phyloP scores from a whole-genome alignment of 1,140 invertebrate genomes.

The Orius laevigatus region DNA sequence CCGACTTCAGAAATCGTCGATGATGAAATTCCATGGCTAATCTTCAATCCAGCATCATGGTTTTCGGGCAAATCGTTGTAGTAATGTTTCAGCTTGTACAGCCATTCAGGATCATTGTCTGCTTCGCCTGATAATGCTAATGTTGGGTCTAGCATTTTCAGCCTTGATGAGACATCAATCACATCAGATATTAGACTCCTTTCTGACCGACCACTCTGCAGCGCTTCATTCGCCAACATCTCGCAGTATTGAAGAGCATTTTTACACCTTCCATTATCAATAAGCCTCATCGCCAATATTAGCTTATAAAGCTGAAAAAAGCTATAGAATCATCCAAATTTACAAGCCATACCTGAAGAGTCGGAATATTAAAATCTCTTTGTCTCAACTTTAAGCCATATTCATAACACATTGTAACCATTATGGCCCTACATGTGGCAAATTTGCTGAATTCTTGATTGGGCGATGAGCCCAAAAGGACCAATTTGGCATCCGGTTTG shows the following conservation, averaged over 20 bases:
- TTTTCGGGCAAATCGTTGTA: constrained; percentile 9
- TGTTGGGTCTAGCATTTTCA: constrained; percentile 15
- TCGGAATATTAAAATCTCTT: constrained; percentile 49
- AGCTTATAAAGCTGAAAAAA: constrained; percentile 49
- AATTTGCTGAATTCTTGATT: constrained; percentile 46
- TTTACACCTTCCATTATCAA: constrained; percentile 33
- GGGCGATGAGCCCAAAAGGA: constrained; percentile 60
- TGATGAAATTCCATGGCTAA: constrained; percentile 1
- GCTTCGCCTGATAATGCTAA: constrained; percentile 13
- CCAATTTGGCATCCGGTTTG: constrained; percentile 47
- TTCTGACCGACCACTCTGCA: constrained; percentile 24
- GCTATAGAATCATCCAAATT: constrained; percentile 1
- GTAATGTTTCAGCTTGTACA: constrained; percentile 11
- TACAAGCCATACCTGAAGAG: constrained; percentile 42
- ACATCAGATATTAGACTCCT: constrained; percentile 14
- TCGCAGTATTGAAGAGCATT: constrained; percentile 68
- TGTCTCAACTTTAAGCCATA: constrained; percentile 72
- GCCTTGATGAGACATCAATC: constrained; percentile 14
- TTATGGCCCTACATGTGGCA: constrained; percentile 66
- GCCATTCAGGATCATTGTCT: constrained; percentile 20
- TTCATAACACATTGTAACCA: constrained; percentile 89
- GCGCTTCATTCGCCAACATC: constrained; percentile 41
- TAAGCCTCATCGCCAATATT: constrained; percentile 50
- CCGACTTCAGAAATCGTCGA: constrained; percentile 8
- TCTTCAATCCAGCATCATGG: neutral